Conservation (phyloP, 1,140 invertebrate species). For the Sycobia sp. region DNA sequence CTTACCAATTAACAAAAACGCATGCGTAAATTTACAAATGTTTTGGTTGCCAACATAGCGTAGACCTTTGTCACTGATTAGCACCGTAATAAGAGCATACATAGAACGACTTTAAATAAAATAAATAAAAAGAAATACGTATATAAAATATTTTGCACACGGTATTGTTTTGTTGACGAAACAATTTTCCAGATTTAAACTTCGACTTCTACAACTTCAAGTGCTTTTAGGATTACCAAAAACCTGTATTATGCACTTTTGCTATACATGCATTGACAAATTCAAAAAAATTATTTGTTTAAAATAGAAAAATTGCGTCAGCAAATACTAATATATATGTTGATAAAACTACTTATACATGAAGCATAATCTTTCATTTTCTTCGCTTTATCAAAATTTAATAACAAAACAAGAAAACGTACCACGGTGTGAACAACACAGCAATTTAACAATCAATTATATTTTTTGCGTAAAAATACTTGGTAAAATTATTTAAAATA, state of each 20-base stretch:
- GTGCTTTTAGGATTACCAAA: constrained; percentile 5
- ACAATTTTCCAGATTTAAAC: constrained; percentile 28
- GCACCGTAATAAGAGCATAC: too few relatives aligned
- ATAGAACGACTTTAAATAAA: too few relatives aligned
- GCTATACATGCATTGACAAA: constrained; percentile 8
- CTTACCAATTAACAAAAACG: too few relatives aligned
- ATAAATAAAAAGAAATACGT: too few relatives aligned
- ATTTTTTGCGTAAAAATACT: constrained; percentile 32
- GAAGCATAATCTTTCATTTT: constrained; percentile 6
- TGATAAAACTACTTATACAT: constrained; percentile 23
- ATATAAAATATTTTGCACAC: constrained; percentile 18
- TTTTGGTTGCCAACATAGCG: too few relatives aligned
- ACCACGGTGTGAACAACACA: constrained; percentile 30
- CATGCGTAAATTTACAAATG: too few relatives aligned
- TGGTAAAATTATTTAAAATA: constrained; percentile 35
- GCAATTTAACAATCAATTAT: constrained; percentile 33
- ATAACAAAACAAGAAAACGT: constrained; percentile 35
- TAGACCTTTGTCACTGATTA: too few relatives aligned
- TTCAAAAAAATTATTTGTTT: constrained; percentile 15
- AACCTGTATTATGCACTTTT: constrained; percentile 5
- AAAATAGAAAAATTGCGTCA: constrained; percentile 22
- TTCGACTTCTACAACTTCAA: constrained; percentile 5
- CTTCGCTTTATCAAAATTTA: constrained; percentile 26
- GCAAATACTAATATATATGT: constrained; percentile 21
- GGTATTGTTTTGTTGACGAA: constrained; percentile 5